These are phyloP conservation scores for Coendou prehensilis DNA, from an alignment of 2,797 vertebrate genomes.

Conservation along the genomic window DNA sequence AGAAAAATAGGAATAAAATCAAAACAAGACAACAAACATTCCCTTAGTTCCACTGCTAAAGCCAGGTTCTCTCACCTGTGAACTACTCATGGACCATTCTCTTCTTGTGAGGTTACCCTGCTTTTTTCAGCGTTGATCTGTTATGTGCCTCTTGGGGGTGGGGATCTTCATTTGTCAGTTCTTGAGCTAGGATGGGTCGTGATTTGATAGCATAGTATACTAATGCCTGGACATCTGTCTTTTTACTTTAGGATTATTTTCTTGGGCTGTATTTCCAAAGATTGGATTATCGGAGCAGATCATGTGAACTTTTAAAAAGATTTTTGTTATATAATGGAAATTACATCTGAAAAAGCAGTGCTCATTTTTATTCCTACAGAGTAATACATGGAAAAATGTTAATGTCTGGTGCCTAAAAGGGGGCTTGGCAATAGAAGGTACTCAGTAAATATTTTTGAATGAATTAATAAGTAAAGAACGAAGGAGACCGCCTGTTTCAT, in stretches of 20 bases:
- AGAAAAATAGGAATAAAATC: slow-evolving; percentile 15
- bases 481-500: neutral
- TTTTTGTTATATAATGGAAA: neutral
- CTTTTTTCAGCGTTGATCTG: neutral
- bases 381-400: neutral
- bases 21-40: neutral
- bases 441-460: neutral
- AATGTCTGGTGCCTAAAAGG: neutral
- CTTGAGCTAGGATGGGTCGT: neutral
- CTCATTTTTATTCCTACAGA: neutral
- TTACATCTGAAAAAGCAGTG: neutral
- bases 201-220: neutral
- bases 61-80: too few species aligned
- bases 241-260: neutral
- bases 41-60: too few species aligned
- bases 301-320: neutral
- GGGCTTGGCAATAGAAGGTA: neutral
- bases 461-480: neutral
- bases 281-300: neutral
- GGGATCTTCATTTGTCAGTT: neutral
- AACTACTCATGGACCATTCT: neutral
- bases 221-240: neutral
- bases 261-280: neutral
- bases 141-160: neutral
- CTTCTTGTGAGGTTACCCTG: neutral